These are phyloP conservation scores for Pseudochromis fuscus DNA, from an alignment of 2,797 vertebrate genomes.

Conservation along the genomic window DNA sequence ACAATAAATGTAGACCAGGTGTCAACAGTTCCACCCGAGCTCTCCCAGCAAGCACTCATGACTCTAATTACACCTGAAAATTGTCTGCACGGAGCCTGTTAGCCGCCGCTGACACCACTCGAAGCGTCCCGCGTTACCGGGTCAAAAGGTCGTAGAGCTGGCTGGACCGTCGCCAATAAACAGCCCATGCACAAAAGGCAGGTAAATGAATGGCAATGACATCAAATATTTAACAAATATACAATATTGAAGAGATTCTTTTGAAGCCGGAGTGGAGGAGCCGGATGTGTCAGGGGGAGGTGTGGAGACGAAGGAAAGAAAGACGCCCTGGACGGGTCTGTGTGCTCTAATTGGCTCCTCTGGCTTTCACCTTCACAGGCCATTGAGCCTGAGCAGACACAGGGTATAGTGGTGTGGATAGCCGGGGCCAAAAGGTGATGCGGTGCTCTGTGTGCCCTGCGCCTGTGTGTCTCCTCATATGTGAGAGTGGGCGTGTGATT, in stretches of 20 bases:
- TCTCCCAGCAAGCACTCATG: slow-evolving; percentile 28
- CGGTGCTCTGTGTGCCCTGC: slow-evolving; percentile 21
- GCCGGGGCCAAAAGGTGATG: slow-evolving; percentile 62
- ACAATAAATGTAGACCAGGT: slow-evolving; percentile 34
- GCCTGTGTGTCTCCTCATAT: slow-evolving; percentile 34
- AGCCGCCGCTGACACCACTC: slow-evolving; percentile 28
- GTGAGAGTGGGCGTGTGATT: neutral
- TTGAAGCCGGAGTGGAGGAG: neutral
- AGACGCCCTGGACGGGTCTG: slow-evolving; percentile 26
- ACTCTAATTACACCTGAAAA: slow-evolving; percentile 52
- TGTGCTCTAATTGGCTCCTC: slow-evolving; percentile 74
- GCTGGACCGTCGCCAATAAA: slow-evolving; percentile 4
- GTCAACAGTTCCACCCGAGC: slow-evolving; percentile 37
- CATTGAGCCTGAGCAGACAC: slow-evolving; percentile 49
- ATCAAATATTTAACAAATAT: slow-evolving; percentile 8
- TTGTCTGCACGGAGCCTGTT: slow-evolving; percentile 39
- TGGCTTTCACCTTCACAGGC: slow-evolving; percentile 77
- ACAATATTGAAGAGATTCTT: slow-evolving; percentile 8
- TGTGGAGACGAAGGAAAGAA: slow-evolving; percentile 2
- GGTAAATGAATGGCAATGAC: too few relatives aligned
- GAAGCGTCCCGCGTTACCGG: slow-evolving; percentile 2
- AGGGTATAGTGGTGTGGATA: slow-evolving; percentile 27
- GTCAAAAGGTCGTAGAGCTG: slow-evolving; percentile 19
- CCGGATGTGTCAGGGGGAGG: neutral
- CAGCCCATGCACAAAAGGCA: neutral